Percentiles rank a stretch among this genome's conserved stretches.
These are phyloP conservation scores for Acleris emargana DNA, from an alignment of 2,888 invertebrate genomes.

Conservation along the genomic window DNA sequence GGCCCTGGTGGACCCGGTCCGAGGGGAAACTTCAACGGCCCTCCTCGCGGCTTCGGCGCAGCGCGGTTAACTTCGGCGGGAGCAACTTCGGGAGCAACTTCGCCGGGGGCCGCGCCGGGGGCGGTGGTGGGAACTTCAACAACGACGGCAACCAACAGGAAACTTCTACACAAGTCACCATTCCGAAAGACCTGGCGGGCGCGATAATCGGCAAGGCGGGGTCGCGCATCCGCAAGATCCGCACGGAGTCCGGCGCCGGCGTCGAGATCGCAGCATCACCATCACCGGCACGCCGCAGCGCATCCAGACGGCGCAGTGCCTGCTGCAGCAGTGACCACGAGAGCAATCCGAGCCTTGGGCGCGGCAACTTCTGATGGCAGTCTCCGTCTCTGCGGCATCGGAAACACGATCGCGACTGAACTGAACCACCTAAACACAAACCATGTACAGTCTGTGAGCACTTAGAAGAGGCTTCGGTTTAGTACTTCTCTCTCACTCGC, in stretches of 20 bases:
- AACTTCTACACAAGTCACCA: constrained; percentile 96
- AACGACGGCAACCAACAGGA: constrained; percentile 72
- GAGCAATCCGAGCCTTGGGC: constrained; percentile 82
- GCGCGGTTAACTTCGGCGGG: constrained; percentile 46
- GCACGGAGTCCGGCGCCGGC: constrained; percentile 97
- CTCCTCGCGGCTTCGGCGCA: constrained; percentile 51
- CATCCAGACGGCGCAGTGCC: constrained; percentile 99
- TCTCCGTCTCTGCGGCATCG: constrained; percentile 31
- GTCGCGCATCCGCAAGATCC: constrained; percentile 97
- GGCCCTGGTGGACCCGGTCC: constrained; percentile 61
- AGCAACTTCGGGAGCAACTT: constrained; percentile 48
- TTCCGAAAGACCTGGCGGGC: constrained; percentile 99
- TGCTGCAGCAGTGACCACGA: constrained; percentile 95
- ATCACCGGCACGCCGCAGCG: constrained; percentile 96
- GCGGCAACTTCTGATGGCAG: constrained; percentile 76
- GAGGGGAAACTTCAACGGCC: constrained; percentile 51
- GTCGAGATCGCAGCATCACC: constrained; percentile 99
- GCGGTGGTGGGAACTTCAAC: constrained; percentile 52
- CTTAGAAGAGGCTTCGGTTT: too few relatives aligned
- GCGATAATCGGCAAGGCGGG: constrained; percentile 99
- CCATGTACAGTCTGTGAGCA: too few relatives aligned
- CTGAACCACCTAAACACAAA: constrained; percentile 51
- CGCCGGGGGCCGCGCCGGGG: constrained; percentile 52
- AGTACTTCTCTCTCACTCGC: too few relatives aligned
- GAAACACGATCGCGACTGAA: constrained; percentile 48